These are phyloP conservation scores for Pterois miles DNA, from an alignment of 2,797 vertebrate species.

Conservation along the genomic window DNA sequence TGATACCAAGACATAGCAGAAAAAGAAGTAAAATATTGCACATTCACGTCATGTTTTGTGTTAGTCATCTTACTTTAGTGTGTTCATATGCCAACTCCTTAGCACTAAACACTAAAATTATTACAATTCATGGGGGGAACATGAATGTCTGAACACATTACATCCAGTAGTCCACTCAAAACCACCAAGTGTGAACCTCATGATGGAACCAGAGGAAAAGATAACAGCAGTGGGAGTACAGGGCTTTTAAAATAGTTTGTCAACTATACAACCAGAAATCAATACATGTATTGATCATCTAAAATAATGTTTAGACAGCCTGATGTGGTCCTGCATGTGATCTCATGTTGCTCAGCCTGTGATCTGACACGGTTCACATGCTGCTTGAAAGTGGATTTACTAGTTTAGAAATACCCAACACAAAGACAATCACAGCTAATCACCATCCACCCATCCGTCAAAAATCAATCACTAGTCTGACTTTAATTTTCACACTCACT, in stretches of 20 bases:
- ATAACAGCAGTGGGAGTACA: background rate
- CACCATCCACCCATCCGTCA: no score
- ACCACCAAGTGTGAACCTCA: background rate
- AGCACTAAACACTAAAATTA: no score
- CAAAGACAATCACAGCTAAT: background rate
- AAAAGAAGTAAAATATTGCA: no score
- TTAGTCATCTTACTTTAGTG: no score
- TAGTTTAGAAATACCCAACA: background rate
- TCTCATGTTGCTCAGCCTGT: background rate
- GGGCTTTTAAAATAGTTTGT: background rate
- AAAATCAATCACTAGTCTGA: background rate
- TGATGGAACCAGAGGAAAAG: background rate
- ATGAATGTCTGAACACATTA: background rate
- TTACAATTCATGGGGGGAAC: background rate
- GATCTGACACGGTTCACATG: background rate
- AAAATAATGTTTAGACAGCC: background rate
- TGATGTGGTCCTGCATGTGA: background rate
- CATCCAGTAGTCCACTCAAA: background rate
- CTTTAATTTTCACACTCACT: background rate
- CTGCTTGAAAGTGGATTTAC: background rate
- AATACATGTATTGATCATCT: background rate
- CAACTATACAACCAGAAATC: no score
- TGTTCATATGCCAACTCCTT: no score
- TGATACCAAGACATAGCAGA: no score
- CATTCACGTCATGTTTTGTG: no score